phyloP scores from a whole-genome alignment of 1,140 invertebrate species.

The Archegozetes longisetosus region DNA sequence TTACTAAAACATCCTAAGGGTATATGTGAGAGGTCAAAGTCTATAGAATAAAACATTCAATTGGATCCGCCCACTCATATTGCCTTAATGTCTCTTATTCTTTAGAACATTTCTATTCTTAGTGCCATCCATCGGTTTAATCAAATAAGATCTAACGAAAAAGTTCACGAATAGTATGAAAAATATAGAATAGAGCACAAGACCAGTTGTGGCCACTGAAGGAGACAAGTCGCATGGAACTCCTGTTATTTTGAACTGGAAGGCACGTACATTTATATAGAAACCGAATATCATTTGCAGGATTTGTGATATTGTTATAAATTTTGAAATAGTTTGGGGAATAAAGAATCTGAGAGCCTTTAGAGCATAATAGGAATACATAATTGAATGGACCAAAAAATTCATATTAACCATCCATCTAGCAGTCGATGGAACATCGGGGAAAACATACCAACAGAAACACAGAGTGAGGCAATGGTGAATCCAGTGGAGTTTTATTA shows the following conservation, averaged over 20 bases:
- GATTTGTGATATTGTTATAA: conserved; percentile 37
- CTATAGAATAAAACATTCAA: no score
- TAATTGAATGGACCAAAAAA: conserved; percentile 76
- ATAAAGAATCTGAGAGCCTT: conserved; percentile 32
- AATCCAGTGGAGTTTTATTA: conserved; percentile 92
- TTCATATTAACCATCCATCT: conserved; percentile 99
- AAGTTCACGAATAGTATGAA: conserved; percentile 1
- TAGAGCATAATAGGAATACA: conserved; percentile 37
- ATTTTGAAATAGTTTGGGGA: conserved; percentile 33
- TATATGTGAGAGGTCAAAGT: no score
- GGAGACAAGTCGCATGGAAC: background rate
- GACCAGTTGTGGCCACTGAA: background rate
- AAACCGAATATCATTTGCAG: conserved; percentile 35
- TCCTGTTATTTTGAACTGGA: background rate
- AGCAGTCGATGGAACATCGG: background rate
- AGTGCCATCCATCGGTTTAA: no score
- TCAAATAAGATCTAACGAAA: no score
- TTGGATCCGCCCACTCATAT: no score
- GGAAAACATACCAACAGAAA: conserved; percentile 53
- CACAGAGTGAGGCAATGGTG: conserved; percentile 54
- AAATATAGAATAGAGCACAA: conserved; percentile 11
- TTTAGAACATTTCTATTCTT: no score
- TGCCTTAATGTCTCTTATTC: no score
- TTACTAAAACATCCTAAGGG: no score
- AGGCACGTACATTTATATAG: conserved; percentile 48